Evolutionary conservation across 2,888 invertebrate genomes (phyloP), one percentile per base, ranked within the genome.

Genomic region (Synergus gifuensis): DNA sequence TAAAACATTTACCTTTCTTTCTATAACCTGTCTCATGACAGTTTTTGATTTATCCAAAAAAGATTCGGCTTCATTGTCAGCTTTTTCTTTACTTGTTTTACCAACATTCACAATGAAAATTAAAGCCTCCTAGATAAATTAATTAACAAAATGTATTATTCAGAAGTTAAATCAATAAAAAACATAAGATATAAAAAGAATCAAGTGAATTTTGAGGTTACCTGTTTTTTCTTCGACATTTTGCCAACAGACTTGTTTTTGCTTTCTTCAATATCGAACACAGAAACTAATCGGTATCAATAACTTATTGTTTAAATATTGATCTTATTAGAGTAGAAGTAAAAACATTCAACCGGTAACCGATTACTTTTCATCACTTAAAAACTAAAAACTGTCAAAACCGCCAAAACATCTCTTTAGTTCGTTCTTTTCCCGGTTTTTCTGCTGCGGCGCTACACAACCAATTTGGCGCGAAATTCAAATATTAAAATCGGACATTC

Each of bases 41-140:
- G 22, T 76, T 73, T 89, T 89, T n/a, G 82, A 78, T 69, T 88
- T 88, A 36, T 89, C 84, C 18, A 89, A 36, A 64, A 87, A 83
- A 8, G 46, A 60, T 40, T 80, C 69, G 66, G 83, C 79, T n/a
- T 67, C 83, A 36, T 79, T 18, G 2, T 78, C 73, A 40, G 67
- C 76, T 77, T 54, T 16, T 49, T 78, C 78, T 0, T 44, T 12
- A 58, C 80, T 79, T 5, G 83, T 76, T 7, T 76, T 18, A 0
- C 88, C 89, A 44, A 87, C 36, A 78, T 87, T 87, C 5, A 86
- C 76, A 28, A 89, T 44, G 44, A 89, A 82, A 63, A 84, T 64
- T 28, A 87, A 28, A 22, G 76, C 69, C 77, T 86, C 86, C 88
- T 89, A 49, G 18, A 80, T 83, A 76, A 46, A 64, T 36, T 36